These are phyloP conservation scores for Neosalanx taihuensis DNA, from an alignment of 2,797 vertebrate species.

Conservation along the genomic window DNA sequence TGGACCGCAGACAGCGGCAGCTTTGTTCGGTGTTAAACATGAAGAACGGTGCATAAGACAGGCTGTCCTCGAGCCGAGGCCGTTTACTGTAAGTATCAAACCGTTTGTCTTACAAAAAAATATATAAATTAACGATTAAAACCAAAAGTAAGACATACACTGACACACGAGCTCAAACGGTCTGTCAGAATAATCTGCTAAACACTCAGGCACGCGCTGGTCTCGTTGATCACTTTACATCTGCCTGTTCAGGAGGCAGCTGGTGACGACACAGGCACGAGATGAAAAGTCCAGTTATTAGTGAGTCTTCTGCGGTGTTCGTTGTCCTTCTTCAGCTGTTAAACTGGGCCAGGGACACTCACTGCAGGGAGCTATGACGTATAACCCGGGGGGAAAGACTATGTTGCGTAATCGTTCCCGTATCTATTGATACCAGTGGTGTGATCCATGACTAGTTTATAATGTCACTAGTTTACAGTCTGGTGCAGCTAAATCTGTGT, in stretches of 20 bases:
- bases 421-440: neutral
- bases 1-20: conserved; percentile 39
- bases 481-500: neutral
- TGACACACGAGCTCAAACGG: conserved; percentile 44
- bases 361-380: conserved; percentile 18
- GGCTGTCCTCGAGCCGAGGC: conserved; percentile 56
- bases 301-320: conserved; percentile 48
- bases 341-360: conserved; percentile 57
- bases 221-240: conserved; percentile 46
- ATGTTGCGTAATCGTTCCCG: conserved; percentile 7
- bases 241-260: conserved; percentile 40
- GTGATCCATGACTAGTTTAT: neutral
- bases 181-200: conserved; percentile 3
- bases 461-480: neutral
- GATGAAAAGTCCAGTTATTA: conserved; percentile 65
- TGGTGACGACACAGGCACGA: conserved; percentile 55
- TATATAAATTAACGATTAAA: neutral
- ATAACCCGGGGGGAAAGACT: conserved; percentile 11
- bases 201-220: conserved; percentile 32
- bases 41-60: conserved; percentile 56
- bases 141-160: conserved; percentile 22
- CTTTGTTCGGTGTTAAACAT: conserved; percentile 48
- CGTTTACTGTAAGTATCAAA: conserved; percentile 67
- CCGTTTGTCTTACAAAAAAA: conserved; percentile 25
- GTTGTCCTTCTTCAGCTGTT: conserved; percentile 38